Evolutionary conservation across 1,140 invertebrate genomes (phyloP).

Genomic region (Bombus huntii): DNA sequence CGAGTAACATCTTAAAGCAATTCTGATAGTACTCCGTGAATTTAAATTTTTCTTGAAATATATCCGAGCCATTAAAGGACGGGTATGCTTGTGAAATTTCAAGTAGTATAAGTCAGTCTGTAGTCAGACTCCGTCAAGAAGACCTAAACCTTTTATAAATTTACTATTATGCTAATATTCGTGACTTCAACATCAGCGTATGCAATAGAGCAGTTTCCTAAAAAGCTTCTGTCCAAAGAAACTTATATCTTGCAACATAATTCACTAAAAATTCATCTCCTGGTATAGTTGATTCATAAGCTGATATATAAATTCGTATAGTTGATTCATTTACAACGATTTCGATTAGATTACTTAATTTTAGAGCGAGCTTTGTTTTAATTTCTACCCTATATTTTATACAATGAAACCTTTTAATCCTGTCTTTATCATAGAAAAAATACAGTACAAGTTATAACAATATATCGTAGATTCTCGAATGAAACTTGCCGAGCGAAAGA

Average conservation of each 20-base stretch:
- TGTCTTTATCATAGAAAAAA: background rate
- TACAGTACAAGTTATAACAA: background rate
- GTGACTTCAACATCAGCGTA: too few relatives aligned
- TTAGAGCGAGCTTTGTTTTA: background rate
- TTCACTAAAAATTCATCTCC: too few relatives aligned
- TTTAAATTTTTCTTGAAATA: slow-evolving; percentile 6
- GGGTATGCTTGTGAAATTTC: background rate
- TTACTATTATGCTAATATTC: background rate
- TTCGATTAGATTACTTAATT: background rate
- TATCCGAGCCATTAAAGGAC: background rate
- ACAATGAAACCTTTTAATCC: too few relatives aligned
- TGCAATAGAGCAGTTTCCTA: background rate
- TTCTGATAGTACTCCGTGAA: background rate
- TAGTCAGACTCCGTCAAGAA: background rate
- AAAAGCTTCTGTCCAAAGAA: background rate
- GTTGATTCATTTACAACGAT: background rate
- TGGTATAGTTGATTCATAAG: background rate
- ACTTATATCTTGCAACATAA: too few relatives aligned
- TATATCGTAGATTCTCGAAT: background rate
- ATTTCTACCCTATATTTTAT: too few relatives aligned
- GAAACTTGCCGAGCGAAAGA: background rate
- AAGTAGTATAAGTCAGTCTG: background rate
- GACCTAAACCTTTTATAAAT: background rate
- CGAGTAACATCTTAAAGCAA: background rate
- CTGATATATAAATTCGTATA: too few relatives aligned